These are phyloP conservation scores for Dasyprocta punctata DNA, from an alignment of 2,113 vertebrate species.

Conservation along the genomic window DNA sequence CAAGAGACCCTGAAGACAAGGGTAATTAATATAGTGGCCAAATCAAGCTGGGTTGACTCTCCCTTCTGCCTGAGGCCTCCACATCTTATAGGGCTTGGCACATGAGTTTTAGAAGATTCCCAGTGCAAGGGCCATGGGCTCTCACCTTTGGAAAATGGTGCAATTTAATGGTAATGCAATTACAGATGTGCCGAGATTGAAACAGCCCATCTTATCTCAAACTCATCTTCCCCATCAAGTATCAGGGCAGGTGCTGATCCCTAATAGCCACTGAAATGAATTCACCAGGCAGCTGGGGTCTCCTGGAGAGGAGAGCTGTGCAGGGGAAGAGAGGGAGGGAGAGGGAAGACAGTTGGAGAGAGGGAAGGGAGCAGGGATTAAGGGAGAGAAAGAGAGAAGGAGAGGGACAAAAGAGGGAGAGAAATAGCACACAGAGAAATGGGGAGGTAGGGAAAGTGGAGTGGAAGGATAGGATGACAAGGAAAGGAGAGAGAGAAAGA, in stretches of 20 bases:
- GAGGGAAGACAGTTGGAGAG: not conserved
- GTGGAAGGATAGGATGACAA: not conserved
- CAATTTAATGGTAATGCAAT: constrained; percentile 83
- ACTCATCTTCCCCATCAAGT: constrained; percentile 79
- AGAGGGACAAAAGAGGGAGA: not conserved
- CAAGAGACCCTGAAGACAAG: constrained; percentile 55
- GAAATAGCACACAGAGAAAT: not conserved
- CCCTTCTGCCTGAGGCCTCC: constrained; percentile 47
- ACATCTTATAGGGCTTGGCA: constrained; percentile 8
- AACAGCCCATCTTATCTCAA: constrained; percentile 80
- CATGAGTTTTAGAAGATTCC: constrained; percentile 67
- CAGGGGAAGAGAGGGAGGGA: not conserved
- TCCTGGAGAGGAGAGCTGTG: constrained; percentile 29
- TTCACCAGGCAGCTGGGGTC: constrained; percentile 68
- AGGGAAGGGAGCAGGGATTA: not conserved
- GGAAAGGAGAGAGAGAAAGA: too few relatives aligned
- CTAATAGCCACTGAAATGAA: constrained; percentile 80
- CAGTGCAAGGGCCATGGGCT: constrained; percentile 69
- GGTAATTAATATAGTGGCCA: constrained; percentile 52
- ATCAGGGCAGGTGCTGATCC: constrained; percentile 78
- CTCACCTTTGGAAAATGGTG: constrained; percentile 81
- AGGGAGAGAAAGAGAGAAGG: too few relatives aligned
- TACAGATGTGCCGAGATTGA: constrained; percentile 83
- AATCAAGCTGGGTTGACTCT: constrained; percentile 53
- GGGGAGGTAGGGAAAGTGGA: not conserved